These are phyloP conservation scores for Amphibalanus amphitrite DNA, from an alignment of 1,140 invertebrate species.

Conservation along the genomic window DNA sequence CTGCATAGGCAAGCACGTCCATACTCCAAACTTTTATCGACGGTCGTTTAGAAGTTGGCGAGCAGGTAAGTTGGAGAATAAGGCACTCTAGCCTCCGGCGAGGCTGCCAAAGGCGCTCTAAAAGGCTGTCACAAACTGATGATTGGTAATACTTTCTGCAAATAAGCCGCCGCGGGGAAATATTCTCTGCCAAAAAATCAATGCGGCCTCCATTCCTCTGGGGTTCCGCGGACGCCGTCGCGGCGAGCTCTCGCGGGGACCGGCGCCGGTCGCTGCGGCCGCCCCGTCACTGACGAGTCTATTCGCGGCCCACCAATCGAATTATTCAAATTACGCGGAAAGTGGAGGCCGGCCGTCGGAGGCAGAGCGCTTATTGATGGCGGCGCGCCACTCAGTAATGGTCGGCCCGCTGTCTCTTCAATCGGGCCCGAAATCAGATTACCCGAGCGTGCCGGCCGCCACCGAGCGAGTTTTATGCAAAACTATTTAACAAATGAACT, in stretches of 20 bases:
- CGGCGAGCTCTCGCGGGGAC: too few relatives aligned
- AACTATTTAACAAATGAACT: conserved; percentile 2
- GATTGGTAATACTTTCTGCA: not conserved
- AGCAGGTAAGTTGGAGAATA: not conserved
- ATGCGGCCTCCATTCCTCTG: not conserved
- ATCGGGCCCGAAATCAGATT: not conserved
- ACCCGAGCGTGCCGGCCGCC: not conserved
- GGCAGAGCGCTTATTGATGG: not conserved
- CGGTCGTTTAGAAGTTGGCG: not conserved
- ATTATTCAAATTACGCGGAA: conserved; percentile 2
- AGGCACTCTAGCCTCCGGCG: not conserved
- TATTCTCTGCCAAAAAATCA: not conserved
- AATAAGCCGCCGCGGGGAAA: not conserved
- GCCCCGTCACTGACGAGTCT: not conserved
- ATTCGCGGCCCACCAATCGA: not conserved
- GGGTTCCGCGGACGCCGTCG: too few relatives aligned
- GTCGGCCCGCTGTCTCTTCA: not conserved
- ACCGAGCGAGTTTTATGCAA: not conserved
- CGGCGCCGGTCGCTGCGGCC: too few relatives aligned
- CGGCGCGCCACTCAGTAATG: not conserved
- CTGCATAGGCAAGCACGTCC: not conserved
- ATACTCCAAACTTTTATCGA: not conserved
- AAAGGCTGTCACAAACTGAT: not conserved
- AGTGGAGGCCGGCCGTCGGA: not conserved
- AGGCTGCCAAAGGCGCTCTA: not conserved